These are phyloP conservation scores for Acanthopleura granulata DNA, from an alignment of 2,888 invertebrate genomes.

Conservation along the genomic window DNA sequence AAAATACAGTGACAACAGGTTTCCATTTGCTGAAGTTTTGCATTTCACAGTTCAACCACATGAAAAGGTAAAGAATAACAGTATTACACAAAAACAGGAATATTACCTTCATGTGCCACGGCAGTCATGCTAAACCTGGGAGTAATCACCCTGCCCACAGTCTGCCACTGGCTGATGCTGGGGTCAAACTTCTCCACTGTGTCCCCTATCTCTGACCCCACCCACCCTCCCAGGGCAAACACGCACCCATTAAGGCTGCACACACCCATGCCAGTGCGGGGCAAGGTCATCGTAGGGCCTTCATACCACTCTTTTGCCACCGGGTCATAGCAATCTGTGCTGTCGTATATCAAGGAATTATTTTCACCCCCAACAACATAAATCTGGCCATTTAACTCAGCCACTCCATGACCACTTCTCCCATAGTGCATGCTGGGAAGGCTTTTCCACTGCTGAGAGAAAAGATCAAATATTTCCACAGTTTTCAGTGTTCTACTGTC, in stretches of 20 bases:
- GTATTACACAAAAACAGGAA: too few species aligned
- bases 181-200: conserved; percentile 91
- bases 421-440: conserved; percentile 82
- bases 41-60: too few species aligned
- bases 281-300: conserved; percentile 72
- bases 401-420: conserved; percentile 89
- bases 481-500: conserved; percentile 79
- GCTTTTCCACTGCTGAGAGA: conserved; percentile 55
- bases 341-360: conserved; percentile 83
- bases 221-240: conserved; percentile 94
- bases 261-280: conserved; percentile 88
- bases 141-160: conserved; percentile 84
- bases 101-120: conserved; percentile 82
- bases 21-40: too few species aligned
- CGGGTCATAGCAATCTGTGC: conserved; percentile 64
- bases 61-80: too few species aligned
- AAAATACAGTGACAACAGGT: too few species aligned
- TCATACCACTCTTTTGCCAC: conserved; percentile 70
- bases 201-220: conserved; percentile 90
- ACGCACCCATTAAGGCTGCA: conserved; percentile 86
- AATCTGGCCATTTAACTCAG: conserved; percentile 85
- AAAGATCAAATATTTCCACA: conserved; percentile 80
- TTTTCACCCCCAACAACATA: conserved; percentile 91
- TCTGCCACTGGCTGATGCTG: conserved; percentile 81
- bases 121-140: conserved; percentile 94